A percentile compares a stretch with the other conserved stretches of the same genome.
These are phyloP conservation scores for Oreamnos americanus DNA, from an alignment of 2,113 vertebrate genomes.

Conservation along the genomic window DNA sequence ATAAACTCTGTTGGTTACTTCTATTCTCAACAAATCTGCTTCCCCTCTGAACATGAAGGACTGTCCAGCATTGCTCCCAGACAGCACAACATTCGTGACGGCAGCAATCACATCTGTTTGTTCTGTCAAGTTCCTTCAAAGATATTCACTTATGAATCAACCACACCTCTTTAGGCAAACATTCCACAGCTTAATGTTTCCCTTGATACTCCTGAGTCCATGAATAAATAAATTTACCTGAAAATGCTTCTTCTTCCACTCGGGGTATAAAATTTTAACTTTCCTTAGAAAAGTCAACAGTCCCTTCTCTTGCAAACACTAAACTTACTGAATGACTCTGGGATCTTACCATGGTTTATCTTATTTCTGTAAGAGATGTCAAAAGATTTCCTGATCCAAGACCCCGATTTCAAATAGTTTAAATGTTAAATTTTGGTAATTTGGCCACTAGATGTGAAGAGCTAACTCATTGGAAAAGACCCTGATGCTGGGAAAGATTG, in stretches of 20 bases:
- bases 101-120: neutral
- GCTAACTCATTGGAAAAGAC: neutral
- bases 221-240: neutral
- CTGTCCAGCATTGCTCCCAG: neutral
- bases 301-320: neutral
- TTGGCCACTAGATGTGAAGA: neutral
- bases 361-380: neutral
- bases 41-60: neutral
- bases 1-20: neutral
- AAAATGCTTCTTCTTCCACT: slow-evolving; percentile 5
- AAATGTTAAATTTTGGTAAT: neutral
- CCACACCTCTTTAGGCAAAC: neutral
- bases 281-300: neutral
- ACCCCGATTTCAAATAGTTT: neutral
- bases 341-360: neutral
- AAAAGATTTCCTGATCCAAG: slow-evolving; percentile 15
- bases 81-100: neutral
- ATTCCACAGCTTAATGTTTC: neutral
- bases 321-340: neutral
- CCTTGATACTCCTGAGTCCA: neutral
- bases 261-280: neutral
- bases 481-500: neutral
- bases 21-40: neutral
- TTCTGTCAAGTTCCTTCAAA: neutral
- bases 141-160: neutral